phyloP scores from a whole-genome alignment of 2,888 invertebrate species.

The Sepiola atlantica region DNA sequence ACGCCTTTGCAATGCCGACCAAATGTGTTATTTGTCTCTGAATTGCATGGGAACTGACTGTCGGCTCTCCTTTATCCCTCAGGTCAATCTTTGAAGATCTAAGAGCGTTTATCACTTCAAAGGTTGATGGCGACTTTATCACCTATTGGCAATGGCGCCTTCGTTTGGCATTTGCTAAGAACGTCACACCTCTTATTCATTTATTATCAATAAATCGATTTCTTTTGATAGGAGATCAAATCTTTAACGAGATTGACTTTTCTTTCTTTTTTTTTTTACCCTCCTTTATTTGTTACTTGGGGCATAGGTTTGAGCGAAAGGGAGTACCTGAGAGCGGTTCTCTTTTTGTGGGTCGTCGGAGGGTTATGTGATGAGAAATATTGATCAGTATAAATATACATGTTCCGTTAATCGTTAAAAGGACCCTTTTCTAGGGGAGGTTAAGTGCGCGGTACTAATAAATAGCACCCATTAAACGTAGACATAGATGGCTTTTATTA shows the following conservation, averaged over 20 bases:
- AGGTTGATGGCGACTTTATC: background rate
- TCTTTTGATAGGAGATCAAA: background rate
- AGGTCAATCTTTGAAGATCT: background rate
- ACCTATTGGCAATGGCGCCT: background rate
- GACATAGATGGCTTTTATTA: too few species aligned
- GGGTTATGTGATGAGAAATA: background rate
- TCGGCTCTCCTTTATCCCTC: background rate
- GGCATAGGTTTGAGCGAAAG: background rate
- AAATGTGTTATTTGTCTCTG: background rate
- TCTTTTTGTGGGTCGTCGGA: background rate
- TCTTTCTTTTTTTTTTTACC: background rate
- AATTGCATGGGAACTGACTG: background rate
- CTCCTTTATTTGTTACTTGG: background rate
- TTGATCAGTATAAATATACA: background rate
- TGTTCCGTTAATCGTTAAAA: too few species aligned
- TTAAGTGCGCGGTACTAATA: background rate
- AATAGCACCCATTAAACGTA: too few species aligned
- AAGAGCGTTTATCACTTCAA: background rate
- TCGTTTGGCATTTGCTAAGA: background rate
- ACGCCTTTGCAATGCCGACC: background rate
- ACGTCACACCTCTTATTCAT: background rate
- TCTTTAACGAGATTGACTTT: background rate
- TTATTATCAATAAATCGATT: background rate
- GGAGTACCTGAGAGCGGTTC: background rate
- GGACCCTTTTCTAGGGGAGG: background rate